phyloP scores from a whole-genome alignment of 2,797 vertebrate genomes.

The Lerista edwardsae region DNA sequence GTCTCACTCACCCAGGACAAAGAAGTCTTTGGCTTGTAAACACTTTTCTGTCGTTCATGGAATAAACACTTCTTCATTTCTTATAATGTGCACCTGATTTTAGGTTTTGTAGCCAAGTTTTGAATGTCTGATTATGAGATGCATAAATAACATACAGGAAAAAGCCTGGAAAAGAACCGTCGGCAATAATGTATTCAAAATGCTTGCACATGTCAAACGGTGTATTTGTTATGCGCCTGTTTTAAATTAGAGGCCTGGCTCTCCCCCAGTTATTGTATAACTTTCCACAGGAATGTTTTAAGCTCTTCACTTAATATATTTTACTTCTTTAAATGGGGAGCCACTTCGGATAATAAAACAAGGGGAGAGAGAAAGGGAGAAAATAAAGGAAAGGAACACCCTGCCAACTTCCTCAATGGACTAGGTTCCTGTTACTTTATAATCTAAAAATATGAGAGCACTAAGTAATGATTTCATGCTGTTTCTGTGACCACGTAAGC shows the following conservation, averaged over 20 bases:
- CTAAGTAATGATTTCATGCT: slow-evolving; percentile 63
- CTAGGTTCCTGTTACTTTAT: slow-evolving; percentile 59
- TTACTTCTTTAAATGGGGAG: slow-evolving; percentile 55
- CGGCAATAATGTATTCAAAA: slow-evolving; percentile 73
- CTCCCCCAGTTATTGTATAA: slow-evolving; percentile 63
- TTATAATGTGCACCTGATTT: slow-evolving; percentile 58
- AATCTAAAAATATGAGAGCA: slow-evolving; percentile 65
- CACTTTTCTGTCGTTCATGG: not conserved
- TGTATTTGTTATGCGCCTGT: slow-evolving; percentile 66
- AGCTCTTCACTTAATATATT: slow-evolving; percentile 55
- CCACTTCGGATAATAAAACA: slow-evolving; percentile 65
- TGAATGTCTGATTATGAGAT: slow-evolving; percentile 70
- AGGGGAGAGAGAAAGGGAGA: slow-evolving; percentile 45
- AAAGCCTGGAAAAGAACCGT: slow-evolving; percentile 61
- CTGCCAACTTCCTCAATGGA: slow-evolving; percentile 53
- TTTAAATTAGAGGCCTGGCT: slow-evolving; percentile 69
- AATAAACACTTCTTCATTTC: slow-evolving; percentile 56
- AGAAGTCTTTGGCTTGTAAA: not conserved
- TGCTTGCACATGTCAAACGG: slow-evolving; percentile 49
- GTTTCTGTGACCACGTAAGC: slow-evolving; percentile 54
- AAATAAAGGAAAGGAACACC: not conserved
- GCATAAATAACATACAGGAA: slow-evolving; percentile 72
- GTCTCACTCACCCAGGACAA: not conserved
- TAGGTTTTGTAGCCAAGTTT: slow-evolving; percentile 24
- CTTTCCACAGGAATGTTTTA: slow-evolving; percentile 57